Evolutionary conservation across 2,113 vertebrate genomes (phyloP), one percentile per base, ranked within the genome.

Genomic region (Chamaea fasciata): DNA sequence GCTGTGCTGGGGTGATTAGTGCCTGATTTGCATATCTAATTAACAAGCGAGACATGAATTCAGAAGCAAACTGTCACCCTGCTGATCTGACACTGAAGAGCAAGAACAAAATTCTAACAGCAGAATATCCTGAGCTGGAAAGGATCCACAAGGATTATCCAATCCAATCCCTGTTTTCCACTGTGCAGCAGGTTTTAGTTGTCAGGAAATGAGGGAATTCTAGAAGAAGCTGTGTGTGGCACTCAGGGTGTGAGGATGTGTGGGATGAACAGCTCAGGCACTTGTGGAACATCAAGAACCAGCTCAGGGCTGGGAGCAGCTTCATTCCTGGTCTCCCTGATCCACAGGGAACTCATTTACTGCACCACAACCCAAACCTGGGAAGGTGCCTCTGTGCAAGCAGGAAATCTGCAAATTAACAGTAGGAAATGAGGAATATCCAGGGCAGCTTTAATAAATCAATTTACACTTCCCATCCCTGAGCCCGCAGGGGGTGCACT

Each of bases 361-460:
- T 20, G n/a, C 6, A 30, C 8, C 23, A 28, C 28, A 47, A 10
- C 9, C 44, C 41, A 53, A 28, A 70, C 6, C 53, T n/a, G 46
- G 53, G 46, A 46, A 60, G 39, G 33, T 16, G 26, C 35, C 50
- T 41, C 67, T 53, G 56, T 47, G 59, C 26, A 5, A 4, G n/a
- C 8, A 59, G 39, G 12, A 81, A 77, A 81, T 4, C 21, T 71
- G 64, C 44, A 71, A 16, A 71, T 47, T 9, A 37, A 4, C 16
- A 30, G 16, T 2, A 22, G 20, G 46, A 44, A 82, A 56, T 30
- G 24, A 71, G 30, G 57, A 52, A 50, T 4, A 47, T 1, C 15
- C 26, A 11, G 0, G 0, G 27, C 28, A 35, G 3, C 39, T 85
- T 39, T 13, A 49, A 39, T 4, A 5, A 23, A 52, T 3, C 23